A percentile compares a stretch with the other conserved stretches of the same genome.
phyloP scores from a whole-genome alignment of 1,140 invertebrate genomes.

The Trichogramma pretiosum region DNA sequence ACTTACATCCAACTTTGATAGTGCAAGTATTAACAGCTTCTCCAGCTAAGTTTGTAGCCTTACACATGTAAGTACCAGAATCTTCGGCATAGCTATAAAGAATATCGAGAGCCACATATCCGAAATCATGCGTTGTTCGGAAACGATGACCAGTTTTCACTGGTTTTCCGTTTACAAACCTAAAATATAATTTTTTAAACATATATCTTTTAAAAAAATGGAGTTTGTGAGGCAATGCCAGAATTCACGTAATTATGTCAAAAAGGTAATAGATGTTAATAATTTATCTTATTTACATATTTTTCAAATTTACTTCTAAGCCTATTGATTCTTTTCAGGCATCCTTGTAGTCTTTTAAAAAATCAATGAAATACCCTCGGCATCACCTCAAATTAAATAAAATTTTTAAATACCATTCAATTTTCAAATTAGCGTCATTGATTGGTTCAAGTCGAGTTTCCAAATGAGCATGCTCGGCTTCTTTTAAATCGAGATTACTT shows the following conservation, averaged over 20 bases:
- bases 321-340: too few relatives aligned
- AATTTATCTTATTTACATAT: too few relatives aligned
- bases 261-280: too few relatives aligned
- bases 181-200: too few relatives aligned
- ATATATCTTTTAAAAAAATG: too few relatives aligned
- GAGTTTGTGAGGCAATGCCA: too few relatives aligned
- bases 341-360: constrained; percentile 4
- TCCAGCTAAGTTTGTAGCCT: constrained; percentile 82
- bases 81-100: constrained; percentile 89
- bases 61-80: constrained; percentile 88
- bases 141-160: constrained; percentile 65
- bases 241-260: too few relatives aligned
- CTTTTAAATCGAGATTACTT: constrained; percentile 75
- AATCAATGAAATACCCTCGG: too few relatives aligned
- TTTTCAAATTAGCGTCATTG: constrained; percentile 87
- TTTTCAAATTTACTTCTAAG: too few relatives aligned
- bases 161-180: constrained; percentile 41
- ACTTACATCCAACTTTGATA: constrained; percentile 67
- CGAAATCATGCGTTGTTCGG: constrained; percentile 89
- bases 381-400: too few relatives aligned
- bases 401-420: constrained; percentile 77
- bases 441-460: constrained; percentile 93
- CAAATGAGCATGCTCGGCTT: constrained; percentile 87
- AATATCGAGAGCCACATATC: constrained; percentile 89
- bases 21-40: constrained; percentile 87